Percentiles rank a stretch among this genome's conserved stretches.
Evolutionary conservation across 2,113 vertebrate genomes (phyloP).

Genomic region (Oreotrochilus melanogaster): DNA sequence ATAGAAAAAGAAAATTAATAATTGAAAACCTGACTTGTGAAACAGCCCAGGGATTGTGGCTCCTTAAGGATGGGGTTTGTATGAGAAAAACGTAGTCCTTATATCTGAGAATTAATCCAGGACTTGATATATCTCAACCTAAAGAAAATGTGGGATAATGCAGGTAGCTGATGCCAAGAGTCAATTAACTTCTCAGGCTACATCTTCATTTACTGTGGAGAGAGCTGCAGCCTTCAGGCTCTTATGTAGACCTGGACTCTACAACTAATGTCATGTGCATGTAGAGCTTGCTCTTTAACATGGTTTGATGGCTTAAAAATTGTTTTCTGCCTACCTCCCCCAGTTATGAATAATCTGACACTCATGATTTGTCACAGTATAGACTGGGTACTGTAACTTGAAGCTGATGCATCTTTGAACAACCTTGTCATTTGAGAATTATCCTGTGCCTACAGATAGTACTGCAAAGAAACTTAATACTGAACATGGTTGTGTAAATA

Average conservation of each 20-base stretch:
- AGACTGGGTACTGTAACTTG: background rate
- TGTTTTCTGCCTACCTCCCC: background rate
- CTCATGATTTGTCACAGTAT: background rate
- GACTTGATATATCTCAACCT: background rate
- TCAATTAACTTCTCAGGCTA: background rate
- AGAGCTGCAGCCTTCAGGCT: background rate
- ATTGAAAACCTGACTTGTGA: background rate
- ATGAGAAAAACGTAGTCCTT: background rate
- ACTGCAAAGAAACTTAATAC: background rate
- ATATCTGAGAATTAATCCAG: background rate
- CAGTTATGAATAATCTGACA: background rate
- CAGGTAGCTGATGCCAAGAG: background rate
- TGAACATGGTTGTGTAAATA: background rate
- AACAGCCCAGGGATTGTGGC: background rate
- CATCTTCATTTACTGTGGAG: background rate
- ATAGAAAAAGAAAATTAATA: background rate
- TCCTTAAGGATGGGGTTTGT: background rate
- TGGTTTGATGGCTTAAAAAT: background rate
- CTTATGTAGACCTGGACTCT: background rate
- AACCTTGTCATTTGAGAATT: background rate
- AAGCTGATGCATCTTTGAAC: background rate
- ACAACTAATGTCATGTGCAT: background rate
- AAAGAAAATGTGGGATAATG: background rate
- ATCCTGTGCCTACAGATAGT: background rate
- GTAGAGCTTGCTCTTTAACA: background rate